Evolutionary conservation across 2,113 vertebrate species (phyloP).

Genomic region (Anser cygnoides): DNA sequence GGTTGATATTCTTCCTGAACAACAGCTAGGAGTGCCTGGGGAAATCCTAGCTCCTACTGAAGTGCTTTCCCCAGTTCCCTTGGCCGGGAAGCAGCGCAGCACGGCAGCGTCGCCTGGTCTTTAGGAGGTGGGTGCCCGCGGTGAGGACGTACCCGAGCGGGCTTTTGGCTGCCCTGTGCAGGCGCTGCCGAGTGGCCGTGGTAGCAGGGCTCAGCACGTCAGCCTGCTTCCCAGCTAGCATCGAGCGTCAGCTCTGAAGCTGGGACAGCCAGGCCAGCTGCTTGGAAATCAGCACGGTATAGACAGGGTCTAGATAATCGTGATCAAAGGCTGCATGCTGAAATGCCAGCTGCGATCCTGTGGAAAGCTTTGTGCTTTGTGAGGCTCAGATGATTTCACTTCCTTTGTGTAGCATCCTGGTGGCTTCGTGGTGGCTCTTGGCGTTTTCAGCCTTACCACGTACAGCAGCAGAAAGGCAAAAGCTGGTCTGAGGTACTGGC

Average conservation of each 20-base stretch:
- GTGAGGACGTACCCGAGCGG: not conserved
- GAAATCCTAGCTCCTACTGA: not conserved
- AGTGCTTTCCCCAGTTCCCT: accelerated
- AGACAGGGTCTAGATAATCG: not conserved
- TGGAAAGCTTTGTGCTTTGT: not conserved
- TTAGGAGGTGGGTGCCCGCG: accelerated
- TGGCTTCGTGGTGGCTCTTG: not conserved
- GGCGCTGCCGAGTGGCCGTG: not conserved
- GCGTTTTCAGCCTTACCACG: accelerated
- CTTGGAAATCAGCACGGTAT: not conserved
- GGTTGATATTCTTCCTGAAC: accelerated
- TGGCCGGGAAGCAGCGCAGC: accelerated
- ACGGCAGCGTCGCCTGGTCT: not conserved
- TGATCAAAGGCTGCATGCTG: not conserved
- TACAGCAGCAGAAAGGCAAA: not conserved
- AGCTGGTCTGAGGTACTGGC: not conserved
- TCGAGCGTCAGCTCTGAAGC: not conserved
- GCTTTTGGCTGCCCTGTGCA: accelerated
- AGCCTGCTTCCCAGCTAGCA: not conserved
- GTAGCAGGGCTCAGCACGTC: not conserved
- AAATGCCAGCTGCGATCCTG: not conserved
- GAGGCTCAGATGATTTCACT: not conserved
- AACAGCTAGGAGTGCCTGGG: not conserved
- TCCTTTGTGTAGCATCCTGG: not conserved
- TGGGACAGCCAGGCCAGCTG: not conserved